Evolutionary conservation across 2,888 invertebrate species (phyloP).

Genomic region (Ypsolopha scabrella): DNA sequence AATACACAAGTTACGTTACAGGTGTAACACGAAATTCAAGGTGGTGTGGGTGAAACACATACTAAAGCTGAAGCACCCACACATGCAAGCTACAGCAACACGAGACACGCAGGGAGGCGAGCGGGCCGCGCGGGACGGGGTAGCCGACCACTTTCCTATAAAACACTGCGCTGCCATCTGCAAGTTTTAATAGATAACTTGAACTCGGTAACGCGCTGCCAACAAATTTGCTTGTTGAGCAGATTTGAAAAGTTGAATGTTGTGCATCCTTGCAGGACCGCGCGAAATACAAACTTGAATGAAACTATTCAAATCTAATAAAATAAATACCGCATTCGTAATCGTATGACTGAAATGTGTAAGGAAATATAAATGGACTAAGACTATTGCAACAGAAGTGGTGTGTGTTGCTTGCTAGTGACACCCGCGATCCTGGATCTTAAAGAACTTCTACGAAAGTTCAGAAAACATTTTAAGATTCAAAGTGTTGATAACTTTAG

Average conservation of each 20-base stretch:
- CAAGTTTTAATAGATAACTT: slow-evolving; percentile 68
- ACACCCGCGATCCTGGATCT: slow-evolving; percentile 50
- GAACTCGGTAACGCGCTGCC: slow-evolving; percentile 53
- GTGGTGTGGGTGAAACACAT: slow-evolving; percentile 9
- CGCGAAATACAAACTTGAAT: slow-evolving; percentile 42
- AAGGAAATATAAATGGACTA: slow-evolving; percentile 13
- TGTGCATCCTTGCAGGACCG: slow-evolving; percentile 38
- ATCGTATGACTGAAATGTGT: slow-evolving; percentile 12
- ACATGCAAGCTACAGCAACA: slow-evolving; percentile 6
- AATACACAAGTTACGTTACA: not conserved
- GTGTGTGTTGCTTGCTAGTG: slow-evolving; percentile 40
- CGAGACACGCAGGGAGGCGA: slow-evolving; percentile 17
- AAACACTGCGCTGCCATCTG: slow-evolving; percentile 67
- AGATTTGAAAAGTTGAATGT: slow-evolving; percentile 41
- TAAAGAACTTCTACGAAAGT: slow-evolving; percentile 29
- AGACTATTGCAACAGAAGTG: slow-evolving; percentile 16
- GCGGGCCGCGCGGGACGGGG: slow-evolving; percentile 23
- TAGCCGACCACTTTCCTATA: slow-evolving; percentile 47
- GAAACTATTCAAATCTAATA: slow-evolving; percentile 20
- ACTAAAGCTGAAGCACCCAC: slow-evolving; percentile 9
- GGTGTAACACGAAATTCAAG: not conserved
- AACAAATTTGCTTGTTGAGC: slow-evolving; percentile 42
- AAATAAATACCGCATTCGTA: slow-evolving; percentile 12
- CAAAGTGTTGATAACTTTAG: slow-evolving; percentile 40
- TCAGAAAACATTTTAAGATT: slow-evolving; percentile 30